phyloP scores from a whole-genome alignment of 2,113 vertebrate genomes.

The Labeo rohita region DNA sequence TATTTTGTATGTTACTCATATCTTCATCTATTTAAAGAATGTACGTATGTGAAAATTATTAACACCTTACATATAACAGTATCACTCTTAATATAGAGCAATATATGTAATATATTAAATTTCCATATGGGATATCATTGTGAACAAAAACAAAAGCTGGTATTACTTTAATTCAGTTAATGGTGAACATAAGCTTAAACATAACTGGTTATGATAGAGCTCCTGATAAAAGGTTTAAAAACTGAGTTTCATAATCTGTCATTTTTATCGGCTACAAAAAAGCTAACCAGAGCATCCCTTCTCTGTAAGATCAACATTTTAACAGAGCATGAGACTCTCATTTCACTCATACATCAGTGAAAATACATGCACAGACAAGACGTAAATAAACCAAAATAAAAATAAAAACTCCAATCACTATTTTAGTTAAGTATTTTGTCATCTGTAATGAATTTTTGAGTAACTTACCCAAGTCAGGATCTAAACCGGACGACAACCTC shows the following conservation, averaged over 20 bases:
- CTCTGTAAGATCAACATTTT: background rate
- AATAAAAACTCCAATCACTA: background rate
- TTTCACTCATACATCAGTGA: background rate
- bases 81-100: too few species aligned
- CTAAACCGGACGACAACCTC: background rate
- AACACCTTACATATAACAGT: background rate
- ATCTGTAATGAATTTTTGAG: background rate
- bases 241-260: background rate
- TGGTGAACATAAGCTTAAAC: background rate
- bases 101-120: too few species aligned
- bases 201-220: background rate
- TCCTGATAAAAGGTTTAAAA: background rate
- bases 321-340: background rate
- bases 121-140: background rate
- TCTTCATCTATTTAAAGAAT: background rate
- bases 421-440: background rate
- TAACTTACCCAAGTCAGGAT: background rate
- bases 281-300: background rate
- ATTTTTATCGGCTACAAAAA: background rate
- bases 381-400: too few species aligned
- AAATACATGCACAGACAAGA: background rate
- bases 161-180: background rate
- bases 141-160: background rate
- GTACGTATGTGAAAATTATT: background rate
- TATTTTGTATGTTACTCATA: background rate